phyloP scores from a whole-genome alignment of 2,113 vertebrate species.

The Carollia perspicillata region DNA sequence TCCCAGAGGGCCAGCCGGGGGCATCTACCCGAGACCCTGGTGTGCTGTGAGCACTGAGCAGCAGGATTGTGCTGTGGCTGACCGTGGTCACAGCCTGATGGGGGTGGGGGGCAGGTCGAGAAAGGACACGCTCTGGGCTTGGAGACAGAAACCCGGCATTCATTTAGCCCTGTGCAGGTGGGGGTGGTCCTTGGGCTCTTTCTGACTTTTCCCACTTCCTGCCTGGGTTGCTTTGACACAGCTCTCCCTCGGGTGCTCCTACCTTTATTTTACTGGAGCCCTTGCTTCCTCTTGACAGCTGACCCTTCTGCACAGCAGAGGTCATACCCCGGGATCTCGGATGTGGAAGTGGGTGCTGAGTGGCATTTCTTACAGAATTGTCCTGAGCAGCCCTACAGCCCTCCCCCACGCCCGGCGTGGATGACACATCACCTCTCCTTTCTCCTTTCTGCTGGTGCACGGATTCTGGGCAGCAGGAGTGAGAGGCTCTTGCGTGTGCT shows the following conservation, averaged over 20 bases:
- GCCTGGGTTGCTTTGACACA: neutral
- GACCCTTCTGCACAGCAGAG: neutral
- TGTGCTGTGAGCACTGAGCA: neutral
- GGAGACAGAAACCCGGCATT: neutral
- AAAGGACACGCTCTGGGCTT: neutral
- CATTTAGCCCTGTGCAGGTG: neutral
- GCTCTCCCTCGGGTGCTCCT: neutral
- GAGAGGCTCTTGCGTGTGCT: neutral
- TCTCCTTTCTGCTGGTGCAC: neutral
- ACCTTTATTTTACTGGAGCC: neutral
- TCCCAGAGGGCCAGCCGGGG: neutral
- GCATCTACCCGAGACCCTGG: neutral
- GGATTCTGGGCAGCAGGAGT: neutral
- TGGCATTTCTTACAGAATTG: neutral
- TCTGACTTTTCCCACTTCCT: neutral
- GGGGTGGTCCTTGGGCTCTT: neutral
- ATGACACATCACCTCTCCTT: neutral
- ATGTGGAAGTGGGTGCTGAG: neutral
- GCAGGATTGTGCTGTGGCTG: neutral
- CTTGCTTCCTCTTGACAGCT: neutral
- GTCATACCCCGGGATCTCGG: neutral
- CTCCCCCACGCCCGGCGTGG: neutral
- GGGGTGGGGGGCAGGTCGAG: neutral
- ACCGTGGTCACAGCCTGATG: accelerated
- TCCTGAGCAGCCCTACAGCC: neutral